These are phyloP conservation scores for Rhinella marina DNA, from an alignment of 2,797 vertebrate genomes.

Conservation along the genomic window DNA sequence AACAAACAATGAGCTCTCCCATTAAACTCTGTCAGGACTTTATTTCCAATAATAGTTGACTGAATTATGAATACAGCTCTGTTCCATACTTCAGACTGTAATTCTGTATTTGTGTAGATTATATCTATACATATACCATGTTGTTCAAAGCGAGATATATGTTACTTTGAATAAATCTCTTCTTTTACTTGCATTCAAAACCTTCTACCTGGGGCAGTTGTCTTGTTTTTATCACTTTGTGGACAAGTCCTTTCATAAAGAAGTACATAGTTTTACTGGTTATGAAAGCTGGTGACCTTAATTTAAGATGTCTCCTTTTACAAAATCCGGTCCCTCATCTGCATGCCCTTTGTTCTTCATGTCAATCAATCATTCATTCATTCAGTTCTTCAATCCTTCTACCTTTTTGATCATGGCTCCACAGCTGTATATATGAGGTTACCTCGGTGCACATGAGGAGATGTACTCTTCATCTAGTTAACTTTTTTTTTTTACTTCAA, in stretches of 20 bases:
- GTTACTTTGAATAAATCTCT: background rate
- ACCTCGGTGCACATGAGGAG: constrained; percentile 13
- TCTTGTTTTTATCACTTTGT: background rate
- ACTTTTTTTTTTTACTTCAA: constrained; percentile 15
- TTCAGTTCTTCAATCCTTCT: background rate
- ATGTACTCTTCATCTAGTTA: constrained; percentile 8
- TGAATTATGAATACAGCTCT: no score
- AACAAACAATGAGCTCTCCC: no score
- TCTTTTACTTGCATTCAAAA: background rate
- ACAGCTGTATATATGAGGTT: constrained; percentile 46
- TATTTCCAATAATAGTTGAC: no score
- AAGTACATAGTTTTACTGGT: background rate
- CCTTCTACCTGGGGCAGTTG: background rate
- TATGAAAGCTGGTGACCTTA: background rate
- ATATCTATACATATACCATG: background rate
- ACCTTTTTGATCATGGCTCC: constrained; percentile 49
- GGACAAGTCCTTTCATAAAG: background rate
- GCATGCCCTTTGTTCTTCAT: constrained; percentile 23
- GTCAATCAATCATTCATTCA: constrained; percentile 20
- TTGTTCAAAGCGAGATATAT: no score
- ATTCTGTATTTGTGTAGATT: no score
- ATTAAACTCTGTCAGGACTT: no score
- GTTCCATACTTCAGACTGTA: no score
- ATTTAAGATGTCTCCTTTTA: constrained; percentile 17
- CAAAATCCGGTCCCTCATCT: background rate